Evolutionary conservation across 2,888 invertebrate genomes (phyloP).

Genomic region (Tromatobia lineatoria): DNA sequence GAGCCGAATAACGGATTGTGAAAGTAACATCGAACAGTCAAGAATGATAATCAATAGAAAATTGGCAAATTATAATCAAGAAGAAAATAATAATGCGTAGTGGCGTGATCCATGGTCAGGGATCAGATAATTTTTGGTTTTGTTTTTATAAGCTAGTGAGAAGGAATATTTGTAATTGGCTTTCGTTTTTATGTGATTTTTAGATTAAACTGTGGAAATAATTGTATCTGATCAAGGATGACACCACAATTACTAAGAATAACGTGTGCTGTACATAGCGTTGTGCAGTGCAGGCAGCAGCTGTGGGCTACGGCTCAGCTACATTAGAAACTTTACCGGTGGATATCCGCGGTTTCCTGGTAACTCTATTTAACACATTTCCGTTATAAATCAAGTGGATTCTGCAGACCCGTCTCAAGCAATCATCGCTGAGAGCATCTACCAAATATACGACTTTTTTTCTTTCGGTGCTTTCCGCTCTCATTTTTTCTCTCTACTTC

Average conservation of each 20-base stretch:
- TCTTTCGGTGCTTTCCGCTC: slow-evolving; percentile 49
- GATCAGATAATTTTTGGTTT: slow-evolving; percentile 22
- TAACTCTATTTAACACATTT: slow-evolving; percentile 59
- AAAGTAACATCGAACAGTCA: slow-evolving; percentile 82
- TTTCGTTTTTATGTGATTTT: not conserved
- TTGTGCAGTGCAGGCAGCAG: slow-evolving; percentile 85
- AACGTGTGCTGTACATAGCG: slow-evolving; percentile 84
- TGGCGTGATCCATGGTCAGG: slow-evolving; percentile 78
- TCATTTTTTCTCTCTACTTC: slow-evolving; percentile 36
- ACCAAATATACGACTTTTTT: slow-evolving; percentile 40
- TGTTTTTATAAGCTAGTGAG: not conserved
- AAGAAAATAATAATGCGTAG: slow-evolving; percentile 79
- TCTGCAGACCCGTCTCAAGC: slow-evolving; percentile 77
- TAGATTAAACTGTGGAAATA: slow-evolving; percentile 11
- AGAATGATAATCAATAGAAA: slow-evolving; percentile 75
- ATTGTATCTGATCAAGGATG: slow-evolving; percentile 75
- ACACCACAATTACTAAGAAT: slow-evolving; percentile 80
- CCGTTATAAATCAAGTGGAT: slow-evolving; percentile 77
- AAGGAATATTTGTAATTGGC: slow-evolving; percentile 16
- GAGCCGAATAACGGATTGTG: slow-evolving; percentile 77
- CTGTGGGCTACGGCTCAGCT: slow-evolving; percentile 85
- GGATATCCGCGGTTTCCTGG: slow-evolving; percentile 43
- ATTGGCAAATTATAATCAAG: slow-evolving; percentile 80
- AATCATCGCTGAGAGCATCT: slow-evolving; percentile 41
- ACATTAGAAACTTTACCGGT: slow-evolving; percentile 77